Evolutionary conservation across 2,888 invertebrate species (phyloP).

Genomic region (Himalopsyche anomala): DNA sequence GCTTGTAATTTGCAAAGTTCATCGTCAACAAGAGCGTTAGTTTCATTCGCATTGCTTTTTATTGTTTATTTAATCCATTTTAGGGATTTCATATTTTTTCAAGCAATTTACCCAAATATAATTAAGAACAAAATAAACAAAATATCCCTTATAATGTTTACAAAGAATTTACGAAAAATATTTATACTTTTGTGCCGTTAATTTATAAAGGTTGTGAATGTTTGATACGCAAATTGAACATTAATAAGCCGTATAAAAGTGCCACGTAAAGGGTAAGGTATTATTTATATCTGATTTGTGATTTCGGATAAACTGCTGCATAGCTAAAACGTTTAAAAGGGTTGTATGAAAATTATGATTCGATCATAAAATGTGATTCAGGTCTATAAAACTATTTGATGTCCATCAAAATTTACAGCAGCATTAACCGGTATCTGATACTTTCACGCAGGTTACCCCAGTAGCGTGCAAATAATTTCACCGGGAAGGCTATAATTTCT

Average conservation of each 20-base stretch:
- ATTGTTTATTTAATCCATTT: too few relatives aligned
- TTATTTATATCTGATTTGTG: slow-evolving; percentile 14
- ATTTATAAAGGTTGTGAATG: too few relatives aligned
- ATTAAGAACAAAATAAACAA: too few relatives aligned
- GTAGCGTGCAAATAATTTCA: not conserved
- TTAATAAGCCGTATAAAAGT: not conserved
- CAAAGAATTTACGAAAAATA: too few relatives aligned
- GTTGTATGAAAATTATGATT: slow-evolving; percentile 38
- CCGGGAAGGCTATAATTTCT: not conserved
- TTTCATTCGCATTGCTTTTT: too few relatives aligned
- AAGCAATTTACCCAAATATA: too few relatives aligned
- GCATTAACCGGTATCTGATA: slow-evolving; percentile 16
- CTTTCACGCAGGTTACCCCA: not conserved
- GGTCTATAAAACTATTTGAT: slow-evolving; percentile 35
- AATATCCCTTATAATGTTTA: too few relatives aligned
- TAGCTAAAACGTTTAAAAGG: slow-evolving; percentile 18
- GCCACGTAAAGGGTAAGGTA: not conserved
- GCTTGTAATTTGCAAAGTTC: too few relatives aligned
- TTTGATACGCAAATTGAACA: too few relatives aligned
- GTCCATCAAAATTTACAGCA: slow-evolving; percentile 36
- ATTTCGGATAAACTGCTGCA: not conserved
- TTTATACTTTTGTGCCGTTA: too few relatives aligned
- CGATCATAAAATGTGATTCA: slow-evolving; percentile 39
- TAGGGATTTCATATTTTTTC: too few relatives aligned
- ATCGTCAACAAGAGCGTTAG: too few relatives aligned